Conservation (phyloP, 92 coral and sea anemone species). For the Zoanthus sociatus region DNA sequence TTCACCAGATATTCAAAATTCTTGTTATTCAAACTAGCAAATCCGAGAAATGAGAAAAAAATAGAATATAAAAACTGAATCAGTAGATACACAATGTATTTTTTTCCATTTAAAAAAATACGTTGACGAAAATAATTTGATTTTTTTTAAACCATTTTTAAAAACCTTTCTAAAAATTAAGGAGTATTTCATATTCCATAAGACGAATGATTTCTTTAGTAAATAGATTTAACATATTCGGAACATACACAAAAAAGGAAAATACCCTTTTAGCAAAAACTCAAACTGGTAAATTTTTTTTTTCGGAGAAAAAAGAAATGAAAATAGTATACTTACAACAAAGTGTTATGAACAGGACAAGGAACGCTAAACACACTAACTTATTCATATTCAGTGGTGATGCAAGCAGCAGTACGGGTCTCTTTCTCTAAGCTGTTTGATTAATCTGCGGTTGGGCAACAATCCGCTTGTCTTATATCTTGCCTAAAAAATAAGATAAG, state of each 20-base stretch:
- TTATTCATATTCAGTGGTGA: slow-evolving; percentile 40
- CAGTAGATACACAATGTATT: too few relatives aligned
- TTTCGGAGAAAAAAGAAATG: not conserved
- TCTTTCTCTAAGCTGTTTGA: slow-evolving; percentile 18
- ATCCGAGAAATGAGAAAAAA: too few relatives aligned
- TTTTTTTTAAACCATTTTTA: too few relatives aligned
- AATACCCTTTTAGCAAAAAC: not conserved
- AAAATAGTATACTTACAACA: slow-evolving; percentile 23
- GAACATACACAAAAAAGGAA: not conserved
- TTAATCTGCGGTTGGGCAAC: slow-evolving; percentile 27
- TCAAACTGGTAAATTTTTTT: not conserved
- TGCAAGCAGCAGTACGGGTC: not conserved
- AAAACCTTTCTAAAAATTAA: too few relatives aligned
- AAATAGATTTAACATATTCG: too few relatives aligned
- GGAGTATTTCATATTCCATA: too few relatives aligned
- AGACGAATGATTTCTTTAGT: too few relatives aligned
- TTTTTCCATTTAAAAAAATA: too few relatives aligned
- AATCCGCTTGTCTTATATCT: slow-evolving; percentile 20
- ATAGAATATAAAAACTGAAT: too few relatives aligned
- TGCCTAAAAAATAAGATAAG: not conserved
- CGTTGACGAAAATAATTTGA: too few relatives aligned
- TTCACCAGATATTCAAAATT: too few relatives aligned
- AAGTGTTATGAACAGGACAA: slow-evolving; percentile 6
- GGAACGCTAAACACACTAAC: slow-evolving; percentile 15
- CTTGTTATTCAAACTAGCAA: too few relatives aligned